phyloP scores from a whole-genome alignment of 2,113 vertebrate genomes.

The Bungarus multicinctus region DNA sequence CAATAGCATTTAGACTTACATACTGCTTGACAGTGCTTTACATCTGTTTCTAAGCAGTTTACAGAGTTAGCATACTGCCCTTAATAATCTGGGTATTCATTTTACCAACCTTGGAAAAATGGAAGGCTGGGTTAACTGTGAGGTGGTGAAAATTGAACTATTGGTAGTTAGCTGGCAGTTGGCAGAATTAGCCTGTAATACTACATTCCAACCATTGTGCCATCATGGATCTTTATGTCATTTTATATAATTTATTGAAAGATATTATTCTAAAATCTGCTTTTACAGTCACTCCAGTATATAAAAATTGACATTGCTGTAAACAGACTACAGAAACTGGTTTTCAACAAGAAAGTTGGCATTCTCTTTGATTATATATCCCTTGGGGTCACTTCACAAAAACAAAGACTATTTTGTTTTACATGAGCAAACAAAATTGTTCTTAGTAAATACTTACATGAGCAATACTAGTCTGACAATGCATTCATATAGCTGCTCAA shows the following conservation, averaged over 20 bases:
- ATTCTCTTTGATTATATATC: constrained; percentile 15
- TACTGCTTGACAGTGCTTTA: no score
- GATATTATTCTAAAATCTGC: not conserved
- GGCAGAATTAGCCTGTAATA: no score
- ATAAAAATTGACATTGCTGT: not conserved
- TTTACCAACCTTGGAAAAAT: no score
- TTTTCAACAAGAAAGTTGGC: constrained; percentile 3
- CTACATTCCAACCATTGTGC: not conserved
- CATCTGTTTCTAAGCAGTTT: no score
- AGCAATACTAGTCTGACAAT: not conserved
- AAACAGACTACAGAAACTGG: constrained; percentile 30
- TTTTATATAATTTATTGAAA: not conserved
- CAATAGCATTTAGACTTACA: no score
- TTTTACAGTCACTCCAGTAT: not conserved
- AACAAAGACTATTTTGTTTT: not conserved
- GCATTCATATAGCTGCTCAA: not conserved
- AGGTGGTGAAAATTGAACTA: no score
- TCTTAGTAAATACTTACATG: not conserved
- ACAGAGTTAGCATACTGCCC: no score
- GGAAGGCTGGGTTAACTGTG: no score
- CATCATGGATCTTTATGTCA: not conserved
- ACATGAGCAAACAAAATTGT: not conserved
- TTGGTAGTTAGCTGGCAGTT: no score
- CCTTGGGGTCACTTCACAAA: constrained; percentile 6
- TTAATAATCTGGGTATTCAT: no score